A percentile compares a stretch with the other conserved stretches of the same genome.
Conservation (phyloP, 2,888 invertebrate genomes). For the Drosophila mercatorum region DNA sequence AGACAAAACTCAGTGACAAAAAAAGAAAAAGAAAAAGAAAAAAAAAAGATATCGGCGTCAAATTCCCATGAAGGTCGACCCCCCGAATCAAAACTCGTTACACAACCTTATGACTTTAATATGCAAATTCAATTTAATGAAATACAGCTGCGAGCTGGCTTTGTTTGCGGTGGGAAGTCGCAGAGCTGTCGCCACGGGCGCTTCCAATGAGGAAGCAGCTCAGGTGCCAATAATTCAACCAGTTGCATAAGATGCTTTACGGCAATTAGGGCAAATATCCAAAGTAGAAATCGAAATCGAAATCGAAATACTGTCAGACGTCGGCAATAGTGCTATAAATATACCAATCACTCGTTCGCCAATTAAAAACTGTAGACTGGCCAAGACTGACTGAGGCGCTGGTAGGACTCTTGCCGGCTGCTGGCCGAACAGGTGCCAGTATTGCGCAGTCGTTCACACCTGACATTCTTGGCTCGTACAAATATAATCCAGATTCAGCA, state of each 20-base stretch:
- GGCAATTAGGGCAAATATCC: slow-evolving; percentile 32
- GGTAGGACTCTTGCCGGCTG: no score
- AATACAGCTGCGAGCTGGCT: slow-evolving; percentile 33
- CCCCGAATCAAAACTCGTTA: slow-evolving; percentile 36
- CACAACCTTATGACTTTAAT: slow-evolving; percentile 38
- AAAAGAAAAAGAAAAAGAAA: no score
- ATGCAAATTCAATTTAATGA: slow-evolving; percentile 66
- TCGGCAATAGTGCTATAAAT: neutral
- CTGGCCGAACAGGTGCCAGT: neutral
- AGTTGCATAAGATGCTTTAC: slow-evolving; percentile 26
- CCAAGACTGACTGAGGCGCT: no score
- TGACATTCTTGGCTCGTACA: slow-evolving; percentile 5
- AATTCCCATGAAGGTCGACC: slow-evolving; percentile 73
- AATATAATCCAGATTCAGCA: neutral
- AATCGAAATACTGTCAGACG: neutral
- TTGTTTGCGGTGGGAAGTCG: slow-evolving; percentile 26
- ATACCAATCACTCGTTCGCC: neutral
- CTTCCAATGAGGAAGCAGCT: slow-evolving; percentile 38
- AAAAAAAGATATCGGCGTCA: slow-evolving; percentile 14
- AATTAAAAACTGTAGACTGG: neutral
- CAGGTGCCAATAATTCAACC: slow-evolving; percentile 28
- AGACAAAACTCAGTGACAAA: slow-evolving; percentile 25
- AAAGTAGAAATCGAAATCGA: slow-evolving; percentile 3
- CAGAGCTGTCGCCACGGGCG: slow-evolving; percentile 26
- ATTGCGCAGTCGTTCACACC: slow-evolving; percentile 5